Percentiles rank a stretch among this genome's conserved stretches.
Evolutionary conservation across 2,797 vertebrate genomes (phyloP).

Genomic region (Babyrousa celebensis): DNA sequence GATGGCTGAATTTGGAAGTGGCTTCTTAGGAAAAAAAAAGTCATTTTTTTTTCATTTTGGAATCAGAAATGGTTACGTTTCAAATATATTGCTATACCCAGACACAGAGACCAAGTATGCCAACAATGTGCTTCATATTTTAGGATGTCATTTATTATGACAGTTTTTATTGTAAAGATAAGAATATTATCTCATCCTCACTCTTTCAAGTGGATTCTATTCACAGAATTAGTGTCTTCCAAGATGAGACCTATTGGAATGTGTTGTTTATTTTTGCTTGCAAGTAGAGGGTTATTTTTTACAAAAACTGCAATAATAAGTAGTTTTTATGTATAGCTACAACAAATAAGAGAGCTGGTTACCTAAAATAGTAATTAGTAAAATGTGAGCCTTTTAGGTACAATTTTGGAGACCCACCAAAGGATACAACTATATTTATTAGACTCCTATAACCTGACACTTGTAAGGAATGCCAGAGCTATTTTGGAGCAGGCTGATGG

Average conservation of each 20-base stretch:
- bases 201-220: not conserved
- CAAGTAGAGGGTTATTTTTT: not conserved
- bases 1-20: not conserved
- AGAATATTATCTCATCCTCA: not conserved
- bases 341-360: not conserved
- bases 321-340: not conserved
- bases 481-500: not conserved
- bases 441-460: not conserved
- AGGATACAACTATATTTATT: not conserved
- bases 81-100: not conserved
- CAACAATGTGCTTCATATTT: not conserved
- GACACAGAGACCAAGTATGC: not conserved
- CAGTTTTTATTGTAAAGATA: conserved; percentile 14
- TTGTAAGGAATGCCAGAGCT: not conserved
- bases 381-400: conserved; percentile 11
- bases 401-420: not conserved
- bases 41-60: conserved; percentile 40
- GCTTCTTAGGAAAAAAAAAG: not conserved
- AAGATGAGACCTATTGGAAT: conserved; percentile 6
- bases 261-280: conserved; percentile 36
- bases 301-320: not conserved
- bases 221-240: conserved; percentile 3
- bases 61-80: not conserved
- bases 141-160: conserved; percentile 32
- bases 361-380: conserved; percentile 11